These are phyloP conservation scores for Sebastes cheni DNA, from an alignment of 2,797 vertebrate genomes.

Conservation along the genomic window DNA sequence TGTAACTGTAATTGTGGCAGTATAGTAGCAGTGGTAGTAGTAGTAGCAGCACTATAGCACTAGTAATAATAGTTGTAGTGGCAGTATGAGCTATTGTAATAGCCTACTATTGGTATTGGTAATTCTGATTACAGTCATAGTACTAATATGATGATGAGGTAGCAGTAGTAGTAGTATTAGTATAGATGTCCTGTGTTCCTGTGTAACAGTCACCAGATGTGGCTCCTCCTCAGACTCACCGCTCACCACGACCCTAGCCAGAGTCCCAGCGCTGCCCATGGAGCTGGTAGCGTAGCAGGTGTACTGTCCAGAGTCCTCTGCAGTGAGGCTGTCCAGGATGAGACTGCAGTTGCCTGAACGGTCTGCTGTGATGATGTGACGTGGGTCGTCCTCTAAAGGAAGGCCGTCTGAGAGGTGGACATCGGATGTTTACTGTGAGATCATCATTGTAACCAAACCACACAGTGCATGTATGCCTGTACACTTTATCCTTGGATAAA, in stretches of 20 bases:
- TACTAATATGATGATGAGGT: accelerated
- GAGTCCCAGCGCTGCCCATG: constrained; percentile 87
- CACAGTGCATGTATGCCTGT: background rate
- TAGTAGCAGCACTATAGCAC: background rate
- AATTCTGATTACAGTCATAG: background rate
- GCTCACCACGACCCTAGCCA: constrained; percentile 91
- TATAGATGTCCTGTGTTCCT: background rate
- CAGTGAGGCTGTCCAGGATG: constrained; percentile 89
- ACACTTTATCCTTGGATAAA: background rate
- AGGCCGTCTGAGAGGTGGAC: constrained; percentile 85
- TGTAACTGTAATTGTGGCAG: background rate
- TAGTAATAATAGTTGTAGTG: background rate
- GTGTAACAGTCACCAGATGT: background rate
- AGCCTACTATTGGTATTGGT: background rate
- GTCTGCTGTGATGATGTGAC: constrained; percentile 92
- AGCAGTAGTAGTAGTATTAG: background rate
- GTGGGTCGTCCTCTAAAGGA: constrained; percentile 89
- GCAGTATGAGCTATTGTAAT: background rate
- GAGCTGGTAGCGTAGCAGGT: constrained; percentile 90
- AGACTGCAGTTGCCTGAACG: constrained; percentile 88
- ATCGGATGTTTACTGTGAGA: background rate
- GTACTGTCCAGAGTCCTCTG: constrained; percentile 92
- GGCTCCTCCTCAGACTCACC: constrained; percentile 78
- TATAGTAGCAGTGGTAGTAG: background rate
- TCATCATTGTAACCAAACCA: background rate